Percentiles rank a stretch among this genome's conserved stretches.
Conservation (phyloP, 1,140 invertebrate species). For the Hermetia illucens region DNA sequence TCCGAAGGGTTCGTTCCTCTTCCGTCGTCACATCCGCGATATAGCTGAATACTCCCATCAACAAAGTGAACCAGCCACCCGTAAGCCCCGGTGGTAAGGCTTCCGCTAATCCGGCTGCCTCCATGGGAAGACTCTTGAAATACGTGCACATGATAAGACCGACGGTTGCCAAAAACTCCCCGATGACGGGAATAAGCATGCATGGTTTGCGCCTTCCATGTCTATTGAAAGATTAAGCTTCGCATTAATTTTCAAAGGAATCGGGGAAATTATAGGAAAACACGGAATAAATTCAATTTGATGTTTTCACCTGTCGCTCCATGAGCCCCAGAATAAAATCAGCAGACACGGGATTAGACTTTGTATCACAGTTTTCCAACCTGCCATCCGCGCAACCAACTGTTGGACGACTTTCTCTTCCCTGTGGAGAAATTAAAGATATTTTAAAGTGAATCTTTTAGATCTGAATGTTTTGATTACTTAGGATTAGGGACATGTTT, state of each 20-base stretch:
- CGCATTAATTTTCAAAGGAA: constrained; percentile 18
- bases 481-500: no score
- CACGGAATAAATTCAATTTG: constrained; percentile 37
- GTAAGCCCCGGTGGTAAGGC: constrained; percentile 63
- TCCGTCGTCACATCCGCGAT: constrained; percentile 72
- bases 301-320: constrained; percentile 53
- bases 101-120: constrained; percentile 58
- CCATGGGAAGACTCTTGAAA: constrained; percentile 61
- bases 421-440: no score
- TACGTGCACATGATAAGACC: constrained; percentile 66
- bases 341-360: constrained; percentile 57
- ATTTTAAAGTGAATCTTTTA: no score
- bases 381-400: constrained; percentile 58
- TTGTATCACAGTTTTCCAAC: constrained; percentile 68
- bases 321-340: constrained; percentile 63
- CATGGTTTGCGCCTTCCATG: constrained; percentile 65
- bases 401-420: constrained; percentile 62
- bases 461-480: no score
- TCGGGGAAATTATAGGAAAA: neutral
- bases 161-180: constrained; percentile 60
- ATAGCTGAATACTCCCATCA: constrained; percentile 82
- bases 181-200: constrained; percentile 67
- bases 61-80: constrained; percentile 69
- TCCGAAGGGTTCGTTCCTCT: constrained; percentile 62
- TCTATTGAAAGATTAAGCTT: constrained; percentile 5